phyloP scores from a whole-genome alignment of 2,113 vertebrate genomes.

The Ovis aries region DNA sequence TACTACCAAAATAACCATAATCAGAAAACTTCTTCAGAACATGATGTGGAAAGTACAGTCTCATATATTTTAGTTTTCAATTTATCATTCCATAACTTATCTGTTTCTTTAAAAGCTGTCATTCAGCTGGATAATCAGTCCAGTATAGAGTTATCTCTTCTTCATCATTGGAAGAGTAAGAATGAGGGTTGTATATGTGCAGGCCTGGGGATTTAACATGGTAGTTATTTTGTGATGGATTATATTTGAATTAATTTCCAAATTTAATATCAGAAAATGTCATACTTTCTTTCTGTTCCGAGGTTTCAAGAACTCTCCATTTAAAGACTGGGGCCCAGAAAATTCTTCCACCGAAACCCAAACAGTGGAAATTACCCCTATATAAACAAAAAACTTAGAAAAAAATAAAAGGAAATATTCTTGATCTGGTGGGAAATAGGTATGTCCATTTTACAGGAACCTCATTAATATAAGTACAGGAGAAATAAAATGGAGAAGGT shows the following conservation, averaged over 20 bases:
- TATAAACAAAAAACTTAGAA: neutral
- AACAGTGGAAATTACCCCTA: neutral
- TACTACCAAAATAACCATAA: neutral
- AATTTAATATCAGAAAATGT: neutral
- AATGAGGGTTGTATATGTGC: neutral
- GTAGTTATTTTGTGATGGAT: neutral
- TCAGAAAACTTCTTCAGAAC: neutral
- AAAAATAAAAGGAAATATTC: neutral
- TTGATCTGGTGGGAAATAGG: neutral
- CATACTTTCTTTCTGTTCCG: neutral
- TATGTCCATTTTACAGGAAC: neutral
- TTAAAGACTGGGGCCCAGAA: neutral
- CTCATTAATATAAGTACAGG: neutral
- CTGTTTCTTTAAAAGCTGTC: neutral
- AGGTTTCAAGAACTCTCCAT: neutral
- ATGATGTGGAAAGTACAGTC: neutral
- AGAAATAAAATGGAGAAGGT: neutral
- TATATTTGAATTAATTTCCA: neutral
- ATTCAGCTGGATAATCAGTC: neutral
- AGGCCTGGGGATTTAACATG: neutral
- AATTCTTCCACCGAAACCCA: neutral
- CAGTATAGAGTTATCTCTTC: neutral
- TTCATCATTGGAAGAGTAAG: neutral
- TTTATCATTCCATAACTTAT: neutral
- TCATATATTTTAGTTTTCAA: neutral